A percentile compares a stretch with the other conserved stretches of the same genome.
phyloP scores from a whole-genome alignment of 2,797 vertebrate genomes.

The Sphaeramia orbicularis region DNA sequence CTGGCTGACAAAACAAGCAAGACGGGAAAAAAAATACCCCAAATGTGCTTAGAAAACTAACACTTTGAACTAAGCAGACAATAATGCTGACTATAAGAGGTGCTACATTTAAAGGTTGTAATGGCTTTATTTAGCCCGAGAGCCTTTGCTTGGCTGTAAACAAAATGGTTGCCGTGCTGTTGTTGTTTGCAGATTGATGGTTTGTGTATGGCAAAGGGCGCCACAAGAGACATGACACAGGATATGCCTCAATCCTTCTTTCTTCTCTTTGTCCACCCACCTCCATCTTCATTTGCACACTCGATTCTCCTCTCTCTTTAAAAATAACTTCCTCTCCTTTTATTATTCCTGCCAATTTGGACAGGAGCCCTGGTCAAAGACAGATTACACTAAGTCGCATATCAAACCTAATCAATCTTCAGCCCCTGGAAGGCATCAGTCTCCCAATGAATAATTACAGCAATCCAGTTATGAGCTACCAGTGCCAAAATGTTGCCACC shows the following conservation, averaged over 20 bases:
- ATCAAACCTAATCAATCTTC: slow-evolving; percentile 87
- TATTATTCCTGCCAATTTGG: slow-evolving; percentile 84
- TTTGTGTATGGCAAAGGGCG: slow-evolving; percentile 59
- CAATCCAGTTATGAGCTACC: slow-evolving; percentile 78
- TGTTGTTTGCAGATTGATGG: slow-evolving; percentile 65
- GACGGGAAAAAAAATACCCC: slow-evolving; percentile 24
- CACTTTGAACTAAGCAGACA: slow-evolving; percentile 57
- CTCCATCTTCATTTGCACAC: slow-evolving; percentile 55
- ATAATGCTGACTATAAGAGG: slow-evolving; percentile 44
- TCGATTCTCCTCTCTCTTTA: slow-evolving; percentile 56
- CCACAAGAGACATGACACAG: slow-evolving; percentile 61
- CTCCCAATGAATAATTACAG: slow-evolving; percentile 86
- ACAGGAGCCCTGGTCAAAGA: slow-evolving; percentile 83
- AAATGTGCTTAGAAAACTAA: slow-evolving; percentile 58
- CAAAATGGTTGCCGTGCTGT: slow-evolving; percentile 48
- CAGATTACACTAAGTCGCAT: slow-evolving; percentile 84
- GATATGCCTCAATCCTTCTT: slow-evolving; percentile 62
- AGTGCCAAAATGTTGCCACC: slow-evolving; percentile 83
- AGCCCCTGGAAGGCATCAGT: slow-evolving; percentile 85
- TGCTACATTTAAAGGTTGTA: slow-evolving; percentile 31
- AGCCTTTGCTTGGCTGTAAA: slow-evolving; percentile 43
- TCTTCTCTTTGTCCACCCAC: slow-evolving; percentile 72
- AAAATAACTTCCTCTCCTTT: slow-evolving; percentile 77
- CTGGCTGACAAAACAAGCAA: slow-evolving; percentile 69
- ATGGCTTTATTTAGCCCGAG: slow-evolving; percentile 47